A percentile compares a stretch with the other conserved stretches of the same genome.
Conservation (phyloP, 37 sponge, comb jelly and placozoan species). For the Beroe ovata region DNA sequence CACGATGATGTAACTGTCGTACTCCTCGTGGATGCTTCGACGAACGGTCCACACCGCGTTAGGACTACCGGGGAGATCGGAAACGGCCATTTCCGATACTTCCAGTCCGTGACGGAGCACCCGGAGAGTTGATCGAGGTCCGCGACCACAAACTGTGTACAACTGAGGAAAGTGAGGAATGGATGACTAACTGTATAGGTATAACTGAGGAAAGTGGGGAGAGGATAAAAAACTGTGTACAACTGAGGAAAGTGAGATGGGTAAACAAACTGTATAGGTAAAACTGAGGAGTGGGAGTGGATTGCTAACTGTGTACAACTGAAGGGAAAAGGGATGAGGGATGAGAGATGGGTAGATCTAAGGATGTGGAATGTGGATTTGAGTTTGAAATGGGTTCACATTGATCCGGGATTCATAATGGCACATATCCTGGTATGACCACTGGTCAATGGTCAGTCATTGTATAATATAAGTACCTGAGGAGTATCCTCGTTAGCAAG, state of each 20-base stretch:
- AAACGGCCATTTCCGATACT: conserved; percentile 99
- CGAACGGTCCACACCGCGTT: conserved; percentile 73
- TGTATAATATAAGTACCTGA: too few species aligned
- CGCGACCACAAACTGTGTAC: conserved; percentile 95
- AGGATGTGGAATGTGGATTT: too few species aligned
- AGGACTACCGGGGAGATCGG: conserved; percentile 97
- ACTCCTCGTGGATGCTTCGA: conserved; percentile 76
- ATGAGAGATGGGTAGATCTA: too few species aligned
- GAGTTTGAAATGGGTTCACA: too few species aligned
- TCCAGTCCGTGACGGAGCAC: conserved; percentile 93
- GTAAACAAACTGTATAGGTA: too few species aligned
- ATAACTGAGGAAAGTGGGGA: too few species aligned
- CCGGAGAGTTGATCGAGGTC: conserved; percentile 95
- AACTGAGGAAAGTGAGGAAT: conserved; percentile 71
- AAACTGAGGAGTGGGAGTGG: too few species aligned
- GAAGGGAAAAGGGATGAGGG: too few species aligned
- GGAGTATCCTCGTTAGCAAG: conserved; percentile 95
- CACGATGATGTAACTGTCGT: conserved; percentile 93
- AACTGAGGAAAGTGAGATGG: conserved; percentile 71
- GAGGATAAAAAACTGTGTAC: conserved; percentile 93
- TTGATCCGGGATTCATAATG: too few species aligned
- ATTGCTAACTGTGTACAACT: conserved; percentile 93
- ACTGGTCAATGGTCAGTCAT: too few species aligned
- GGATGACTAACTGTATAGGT: too few species aligned
- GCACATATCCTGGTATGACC: too few species aligned